Conservation (phyloP, 2,888 invertebrate genomes). For the Horisme vitalbata region DNA sequence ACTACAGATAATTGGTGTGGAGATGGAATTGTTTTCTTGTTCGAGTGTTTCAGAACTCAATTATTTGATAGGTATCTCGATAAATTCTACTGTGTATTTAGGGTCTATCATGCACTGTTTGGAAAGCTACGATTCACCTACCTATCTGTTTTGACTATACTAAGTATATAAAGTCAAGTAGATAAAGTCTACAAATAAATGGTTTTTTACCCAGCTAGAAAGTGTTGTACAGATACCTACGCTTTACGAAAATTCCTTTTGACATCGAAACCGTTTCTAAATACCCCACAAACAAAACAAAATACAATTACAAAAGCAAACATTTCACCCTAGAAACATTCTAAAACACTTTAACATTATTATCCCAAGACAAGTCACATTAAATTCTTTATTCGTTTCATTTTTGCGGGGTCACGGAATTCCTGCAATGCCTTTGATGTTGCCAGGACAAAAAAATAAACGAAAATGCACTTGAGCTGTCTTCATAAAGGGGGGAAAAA, state of each 20-base stretch:
- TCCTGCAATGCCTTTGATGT: constrained; percentile 77
- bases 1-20: constrained; percentile 40
- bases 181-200: too few species aligned
- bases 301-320: constrained; percentile 72
- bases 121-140: too few species aligned
- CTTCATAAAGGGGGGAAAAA: constrained; percentile 79
- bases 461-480: constrained; percentile 80
- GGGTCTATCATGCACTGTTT: too few species aligned
- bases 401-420: constrained; percentile 76
- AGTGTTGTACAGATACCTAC: background rate
- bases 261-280: background rate
- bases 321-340: constrained; percentile 62
- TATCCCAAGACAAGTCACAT: constrained; percentile 76
- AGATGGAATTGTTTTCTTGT: constrained; percentile 37
- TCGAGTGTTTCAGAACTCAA: constrained; percentile 17
- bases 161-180: too few species aligned
- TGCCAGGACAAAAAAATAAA: constrained; percentile 70
- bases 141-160: too few species aligned
- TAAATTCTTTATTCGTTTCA: constrained; percentile 78
- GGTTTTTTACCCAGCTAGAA: too few species aligned
- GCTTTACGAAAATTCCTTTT: background rate
- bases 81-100: too few species aligned
- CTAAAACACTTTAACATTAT: constrained; percentile 72
- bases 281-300: constrained; percentile 27
- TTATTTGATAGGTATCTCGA: constrained; percentile 14